Base-by-base conservation (phyloP, 2,888 invertebrate genomes). In the Callyntrura sp. region DNA sequence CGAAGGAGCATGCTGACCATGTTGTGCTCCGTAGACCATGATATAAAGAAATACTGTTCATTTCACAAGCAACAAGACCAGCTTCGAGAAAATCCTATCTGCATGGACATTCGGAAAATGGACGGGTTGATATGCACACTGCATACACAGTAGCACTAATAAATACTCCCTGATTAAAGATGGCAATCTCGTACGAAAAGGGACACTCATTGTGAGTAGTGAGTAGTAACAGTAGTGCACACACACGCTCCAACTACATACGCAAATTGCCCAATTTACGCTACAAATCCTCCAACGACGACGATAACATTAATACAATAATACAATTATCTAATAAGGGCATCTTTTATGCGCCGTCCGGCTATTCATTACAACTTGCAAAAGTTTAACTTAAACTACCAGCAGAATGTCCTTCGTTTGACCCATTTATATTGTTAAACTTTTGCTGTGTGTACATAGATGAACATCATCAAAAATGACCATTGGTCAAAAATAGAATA, bases 21-120 rank as follows among this genome's bases (percentile, higher is more conserved):
- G 91, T 90, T 91, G 90, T 93, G 92, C 91, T 92, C 82, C 90
- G 82, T 83, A 88, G 91, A 93, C 91, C 92, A 88, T 93, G 93
- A 92, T 85, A 76, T 92, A 91, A 83, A 73, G 1, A 14, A 25
- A 51, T 11, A 23, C 48, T 68, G 68, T 68, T 35, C 68, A n/a
- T 68, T 68, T 68, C 43, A 68, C 43, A 43, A 68, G 35, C 35
- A 17, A 11, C n/a, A 43, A 3, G 43, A 68, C 68, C n/a, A 35
- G 9, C 35, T 6, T 17, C 2, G n/a, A 14, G 51, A 51, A 14
- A 43, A 68, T 65, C 65, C 65, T 65, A 68, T 43, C 68, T n/a
- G n/a, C 17, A 68, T 17, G 4, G 14, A 68, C 35, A 35, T 35
- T 35, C 45, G 51, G 51, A 51, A 14, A 51, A 51, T 35, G 20